Conservation (phyloP, 2,797 vertebrate genomes). For the Alosa sapidissima region DNA sequence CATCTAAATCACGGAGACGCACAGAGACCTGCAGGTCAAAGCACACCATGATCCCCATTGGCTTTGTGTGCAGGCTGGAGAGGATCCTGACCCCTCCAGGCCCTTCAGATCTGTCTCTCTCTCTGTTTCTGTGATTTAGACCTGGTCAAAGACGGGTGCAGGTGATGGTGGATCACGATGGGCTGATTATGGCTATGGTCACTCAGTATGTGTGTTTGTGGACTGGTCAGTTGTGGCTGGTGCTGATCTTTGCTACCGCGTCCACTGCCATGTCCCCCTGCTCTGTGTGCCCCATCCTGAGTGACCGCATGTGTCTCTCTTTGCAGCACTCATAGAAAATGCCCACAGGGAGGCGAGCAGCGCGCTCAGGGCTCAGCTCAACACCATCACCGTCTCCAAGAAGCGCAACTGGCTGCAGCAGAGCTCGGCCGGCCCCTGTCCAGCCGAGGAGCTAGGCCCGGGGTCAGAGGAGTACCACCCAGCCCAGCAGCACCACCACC, state of each 20-base stretch:
- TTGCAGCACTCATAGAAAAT: conserved; percentile 85
- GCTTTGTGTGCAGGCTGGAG: not conserved
- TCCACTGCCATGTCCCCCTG: conserved; percentile 23
- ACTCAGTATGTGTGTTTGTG: not conserved
- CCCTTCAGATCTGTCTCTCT: not conserved
- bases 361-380: conserved; percentile 64
- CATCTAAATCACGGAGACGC: conserved; percentile 2
- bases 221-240: not conserved
- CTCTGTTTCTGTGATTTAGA: conserved; percentile 1
- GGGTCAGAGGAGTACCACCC: conserved; percentile 59
- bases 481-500: too few relatives aligned
- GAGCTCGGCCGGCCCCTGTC: conserved; percentile 72
- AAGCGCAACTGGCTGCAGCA: conserved; percentile 98
- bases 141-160: not conserved
- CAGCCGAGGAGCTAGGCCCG: conserved; percentile 66
- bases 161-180: not conserved
- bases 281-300: not conserved
- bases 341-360: conserved; percentile 63
- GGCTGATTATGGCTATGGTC: not conserved
- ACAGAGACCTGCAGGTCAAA: not conserved
- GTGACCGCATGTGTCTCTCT: conserved; percentile 23
- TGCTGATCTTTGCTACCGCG: not conserved
- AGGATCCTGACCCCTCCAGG: not conserved
- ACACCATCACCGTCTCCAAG: conserved; percentile 94
- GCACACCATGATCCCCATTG: not conserved